Evolutionary conservation across 2,888 invertebrate species (phyloP), one percentile per base, ranked within the genome.

Genomic region (Acleris emargana): DNA sequence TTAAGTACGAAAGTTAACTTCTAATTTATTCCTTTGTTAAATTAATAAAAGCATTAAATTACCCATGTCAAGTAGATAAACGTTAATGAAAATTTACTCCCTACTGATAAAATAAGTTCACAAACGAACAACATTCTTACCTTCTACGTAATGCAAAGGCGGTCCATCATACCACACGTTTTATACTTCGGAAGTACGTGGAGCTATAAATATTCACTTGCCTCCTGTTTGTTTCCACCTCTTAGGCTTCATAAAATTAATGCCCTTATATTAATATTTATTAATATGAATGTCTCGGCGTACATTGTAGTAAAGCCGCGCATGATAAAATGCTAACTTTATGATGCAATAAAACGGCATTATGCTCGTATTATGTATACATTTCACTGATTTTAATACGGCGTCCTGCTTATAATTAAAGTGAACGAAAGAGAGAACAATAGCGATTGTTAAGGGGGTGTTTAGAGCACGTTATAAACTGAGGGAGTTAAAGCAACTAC

Each of bases 201-300:
- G 73, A 68, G 82, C 80, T 74, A 90, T 89, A 91, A 90, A 89
- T 91, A 88, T 89, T 87, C 86, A 86, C 88, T 87, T 83, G 80
- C 81, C 81, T 81, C 75, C 77, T 79, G 82, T 84, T 84, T 85
- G 84, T 86, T 87, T 84, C 83, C 84, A 84, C 84, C 86, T 89
- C 86, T 88, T 87, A 88, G 87, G 83, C 85, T 83, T 85, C 88
- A 79, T 91, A 88, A 91, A 89, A 84, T 89, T 90, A 90, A 91
- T 91, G 82, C 82, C 76, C 77, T 76, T 78, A 84, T 87, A 90
- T 90, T 90, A 87, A 86, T 89, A 89, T 90, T 90, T 89, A 89
- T 89, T 90, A 88, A 88, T 87, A 84, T 80, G 83, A 82, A 84
- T 83, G 79, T 80, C 81, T 81, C 76, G 73, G 68, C 75, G 74